Evolutionary conservation across 1,140 invertebrate species (phyloP), one percentile per base, ranked within the genome.

Genomic region (Drosophila novamexicana): DNA sequence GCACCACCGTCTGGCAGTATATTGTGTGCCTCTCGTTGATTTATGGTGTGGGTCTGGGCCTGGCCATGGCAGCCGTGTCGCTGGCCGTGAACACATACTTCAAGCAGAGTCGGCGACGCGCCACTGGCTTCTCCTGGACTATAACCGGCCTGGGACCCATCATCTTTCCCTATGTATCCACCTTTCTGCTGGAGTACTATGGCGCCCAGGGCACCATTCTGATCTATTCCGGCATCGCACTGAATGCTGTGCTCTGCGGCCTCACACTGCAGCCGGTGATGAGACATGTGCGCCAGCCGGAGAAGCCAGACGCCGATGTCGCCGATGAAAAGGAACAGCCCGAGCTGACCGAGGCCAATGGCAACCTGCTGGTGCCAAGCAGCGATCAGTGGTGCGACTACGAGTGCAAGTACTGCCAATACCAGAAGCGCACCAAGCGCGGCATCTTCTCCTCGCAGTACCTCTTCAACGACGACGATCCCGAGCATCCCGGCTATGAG

Each of bases 401-500:
- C 18, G 89, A 92, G 67, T 92, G 91, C 73, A 85, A 84, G 53
- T 89, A 91, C 50, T 92, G 91, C 53, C 89, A 90, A 49, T 76
- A 71, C 9, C 62, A 77, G 73, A 84, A 71, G 49, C 80, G 76
- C 1, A 42, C 42, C n/a, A 88, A 93, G 80, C 93, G 92, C 22
- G 93, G 93, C 64, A 82, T 94, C 37, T 94, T 94, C 85, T 94
- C 94, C 16, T 95, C 95, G 81, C 95, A 95, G 77, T 95, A 95
- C 81, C 92, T 95, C 9, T 94, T 95, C 77, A 95, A 95, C 67
- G 94, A 95, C 77, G 94, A 95, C 75, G 94, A 95, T 77, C 93
- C 94, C 12, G 90, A 93, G 32, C 93, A 93, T 40, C 91, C 93
- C n/a, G 94, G 94, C 39, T 94, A 95, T 78, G 95, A 95, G 92